Evolutionary conservation across 2,888 invertebrate genomes (phyloP).

Genomic region (Synanthedon myopaeformis): DNA sequence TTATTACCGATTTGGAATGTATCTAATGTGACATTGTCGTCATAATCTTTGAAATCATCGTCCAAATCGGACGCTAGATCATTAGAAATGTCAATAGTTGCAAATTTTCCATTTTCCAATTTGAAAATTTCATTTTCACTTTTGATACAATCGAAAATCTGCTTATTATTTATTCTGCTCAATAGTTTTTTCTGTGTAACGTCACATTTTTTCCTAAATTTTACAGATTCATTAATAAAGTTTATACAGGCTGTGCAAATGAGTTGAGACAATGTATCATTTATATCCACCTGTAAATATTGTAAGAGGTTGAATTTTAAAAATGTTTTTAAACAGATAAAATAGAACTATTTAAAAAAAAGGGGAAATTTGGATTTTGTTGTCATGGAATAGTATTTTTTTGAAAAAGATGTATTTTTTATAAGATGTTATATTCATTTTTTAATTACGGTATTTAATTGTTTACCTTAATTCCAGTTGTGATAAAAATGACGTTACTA

Average conservation of each 20-base stretch:
- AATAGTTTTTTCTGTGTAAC: conserved; percentile 14
- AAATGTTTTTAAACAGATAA: no score
- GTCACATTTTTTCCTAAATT: conserved; percentile 24
- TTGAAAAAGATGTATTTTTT: no score
- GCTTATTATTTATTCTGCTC: conserved; percentile 10
- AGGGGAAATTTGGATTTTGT: no score
- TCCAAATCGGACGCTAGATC: conserved; percentile 10
- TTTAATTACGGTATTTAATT: background rate
- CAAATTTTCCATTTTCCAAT: conserved; percentile 7
- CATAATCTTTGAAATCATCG: conserved; percentile 24
- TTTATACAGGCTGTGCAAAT: conserved; percentile 22
- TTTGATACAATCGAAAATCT: conserved; percentile 15
- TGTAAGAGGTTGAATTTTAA: no score
- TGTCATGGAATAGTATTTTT: no score
- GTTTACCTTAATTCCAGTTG: conserved; percentile 40
- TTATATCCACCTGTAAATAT: conserved; percentile 21
- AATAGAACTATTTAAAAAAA: no score
- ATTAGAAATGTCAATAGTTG: conserved; percentile 26
- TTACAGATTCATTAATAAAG: conserved; percentile 19
- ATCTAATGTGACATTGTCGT: conserved; percentile 26
- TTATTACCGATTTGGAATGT: conserved; percentile 10
- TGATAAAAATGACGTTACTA: conserved; percentile 24
- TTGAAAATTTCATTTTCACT: conserved; percentile 14
- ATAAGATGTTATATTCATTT: no score
- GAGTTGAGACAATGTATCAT: conserved; percentile 22